Evolutionary conservation across 2,797 vertebrate genomes (phyloP), one percentile per base, ranked within the genome.

Genomic region (Bucorvus abyssinicus): DNA sequence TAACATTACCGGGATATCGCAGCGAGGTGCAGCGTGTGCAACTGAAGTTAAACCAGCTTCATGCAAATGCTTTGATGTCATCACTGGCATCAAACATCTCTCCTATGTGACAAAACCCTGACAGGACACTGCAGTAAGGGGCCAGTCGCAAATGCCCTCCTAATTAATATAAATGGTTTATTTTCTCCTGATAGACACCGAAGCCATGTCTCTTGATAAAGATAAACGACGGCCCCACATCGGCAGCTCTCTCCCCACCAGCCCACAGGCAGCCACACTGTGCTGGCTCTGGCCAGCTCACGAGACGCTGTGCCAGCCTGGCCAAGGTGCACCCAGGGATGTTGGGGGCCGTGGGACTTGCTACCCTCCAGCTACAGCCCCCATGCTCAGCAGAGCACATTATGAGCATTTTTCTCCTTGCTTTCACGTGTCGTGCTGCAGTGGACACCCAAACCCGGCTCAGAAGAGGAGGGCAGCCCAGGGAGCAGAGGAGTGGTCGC

Each of bases 351-450:
- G 30, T 1, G 7, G 45, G 38, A 70, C 19, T 47, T 47, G 70
- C 32, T 7, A 12, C 83, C 42, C 14, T 26, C 16, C 30, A 36
- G 55, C 78, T 77, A 30, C 68, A 22, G 27, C 63, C 32, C 24
- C 34, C 59, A 3, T 1, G 20, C 49, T 38, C 63, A 57, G 38
- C 68, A 68, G 53, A 49, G 30, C 1, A 0, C 0, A 1, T 12
- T 23, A 22, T 2, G 16, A 53, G 49, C 9, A 0, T 36, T 45
- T 7, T 26, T 19, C 36, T 75, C 36, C n/a, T 53, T 38, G 16
- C 5, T 80, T 65, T 57, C 24, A 9, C 0, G 0, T 5, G 5
- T 3, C 2, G 0, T 3, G 56, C 50, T 2, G 1, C 34, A 24
- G 36, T 5, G 26, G 47, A 45, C 73, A 32, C 73, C 36, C n/a